phyloP scores from a whole-genome alignment of 1,140 invertebrate genomes.

The Trachymyrmex septentrionalis region DNA sequence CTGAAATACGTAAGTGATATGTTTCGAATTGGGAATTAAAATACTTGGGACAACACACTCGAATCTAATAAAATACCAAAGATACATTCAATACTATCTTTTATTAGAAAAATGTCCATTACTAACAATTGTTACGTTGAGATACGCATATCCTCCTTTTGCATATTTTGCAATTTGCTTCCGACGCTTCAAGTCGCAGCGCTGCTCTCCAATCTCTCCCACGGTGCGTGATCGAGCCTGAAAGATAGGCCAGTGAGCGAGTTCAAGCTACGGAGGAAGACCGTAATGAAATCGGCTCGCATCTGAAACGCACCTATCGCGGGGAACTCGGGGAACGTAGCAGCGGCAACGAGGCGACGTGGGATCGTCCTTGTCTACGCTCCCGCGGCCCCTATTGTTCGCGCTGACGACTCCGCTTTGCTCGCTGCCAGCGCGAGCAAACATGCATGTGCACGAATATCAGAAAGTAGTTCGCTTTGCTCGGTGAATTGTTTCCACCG shows the following conservation, averaged over 20 bases:
- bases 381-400: constrained; percentile 84
- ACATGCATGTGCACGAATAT: constrained; percentile 60
- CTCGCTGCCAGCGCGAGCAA: constrained; percentile 56
- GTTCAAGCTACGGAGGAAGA: constrained; percentile 43
- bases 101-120: not conserved
- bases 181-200: not conserved
- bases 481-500: constrained; percentile 41
- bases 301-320: constrained; percentile 56
- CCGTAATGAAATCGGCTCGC: constrained; percentile 61
- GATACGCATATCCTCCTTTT: constrained; percentile 21
- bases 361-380: constrained; percentile 85
- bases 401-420: constrained; percentile 71
- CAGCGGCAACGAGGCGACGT: constrained; percentile 74
- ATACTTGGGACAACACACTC: not conserved
- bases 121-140: not conserved
- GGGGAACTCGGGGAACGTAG: constrained; percentile 27
- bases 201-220: constrained; percentile 33
- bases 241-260: constrained; percentile 56
- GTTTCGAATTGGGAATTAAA: not conserved
- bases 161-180: constrained; percentile 7
- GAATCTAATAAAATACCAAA: not conserved
- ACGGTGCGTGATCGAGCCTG: constrained; percentile 63
- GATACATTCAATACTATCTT: not conserved
- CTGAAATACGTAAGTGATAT: not conserved
- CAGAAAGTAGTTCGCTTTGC: constrained; percentile 82